Conservation (phyloP, 2,888 invertebrate species). For the Itoplectis maculator region DNA sequence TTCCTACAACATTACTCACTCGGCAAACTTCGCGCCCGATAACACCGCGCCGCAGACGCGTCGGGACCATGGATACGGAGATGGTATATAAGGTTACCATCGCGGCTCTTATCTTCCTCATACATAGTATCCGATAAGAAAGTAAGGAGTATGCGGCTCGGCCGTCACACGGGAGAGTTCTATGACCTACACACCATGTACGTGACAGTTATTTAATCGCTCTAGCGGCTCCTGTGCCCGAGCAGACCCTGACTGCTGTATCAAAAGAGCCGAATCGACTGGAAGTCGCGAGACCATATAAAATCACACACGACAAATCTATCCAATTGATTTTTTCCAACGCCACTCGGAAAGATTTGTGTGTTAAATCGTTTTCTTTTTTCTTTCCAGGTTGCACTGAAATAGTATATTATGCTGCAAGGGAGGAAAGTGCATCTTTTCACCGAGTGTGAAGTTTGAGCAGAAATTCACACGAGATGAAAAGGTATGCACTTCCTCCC, state of each 20-base stretch:
- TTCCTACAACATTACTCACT: constrained; percentile 37
- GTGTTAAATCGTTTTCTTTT: too few relatives aligned
- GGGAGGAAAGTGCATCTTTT: too few relatives aligned
- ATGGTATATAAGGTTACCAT: constrained; percentile 42
- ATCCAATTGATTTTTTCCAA: not conserved
- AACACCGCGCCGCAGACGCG: constrained; percentile 13
- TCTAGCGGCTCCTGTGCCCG: not conserved
- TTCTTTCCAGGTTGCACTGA: too few relatives aligned
- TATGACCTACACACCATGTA: constrained; percentile 36
- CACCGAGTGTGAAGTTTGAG: too few relatives aligned
- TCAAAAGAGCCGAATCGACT: not conserved
- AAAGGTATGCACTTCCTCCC: too few relatives aligned
- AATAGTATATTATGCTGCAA: too few relatives aligned
- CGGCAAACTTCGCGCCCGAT: constrained; percentile 32
- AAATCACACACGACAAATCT: not conserved
- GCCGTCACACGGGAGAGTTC: constrained; percentile 32
- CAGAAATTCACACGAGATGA: too few relatives aligned
- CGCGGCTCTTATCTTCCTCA: constrained; percentile 38
- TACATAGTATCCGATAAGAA: constrained; percentile 27
- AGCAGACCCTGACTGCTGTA: constrained; percentile 10
- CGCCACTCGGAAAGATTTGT: too few relatives aligned
- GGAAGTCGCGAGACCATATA: not conserved
- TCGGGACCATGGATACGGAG: not conserved
- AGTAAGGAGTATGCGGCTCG: constrained; percentile 19
- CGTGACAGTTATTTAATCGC: constrained; percentile 39